phyloP scores from a whole-genome alignment of 2,113 vertebrate species.

The Cheilinus undulatus region DNA sequence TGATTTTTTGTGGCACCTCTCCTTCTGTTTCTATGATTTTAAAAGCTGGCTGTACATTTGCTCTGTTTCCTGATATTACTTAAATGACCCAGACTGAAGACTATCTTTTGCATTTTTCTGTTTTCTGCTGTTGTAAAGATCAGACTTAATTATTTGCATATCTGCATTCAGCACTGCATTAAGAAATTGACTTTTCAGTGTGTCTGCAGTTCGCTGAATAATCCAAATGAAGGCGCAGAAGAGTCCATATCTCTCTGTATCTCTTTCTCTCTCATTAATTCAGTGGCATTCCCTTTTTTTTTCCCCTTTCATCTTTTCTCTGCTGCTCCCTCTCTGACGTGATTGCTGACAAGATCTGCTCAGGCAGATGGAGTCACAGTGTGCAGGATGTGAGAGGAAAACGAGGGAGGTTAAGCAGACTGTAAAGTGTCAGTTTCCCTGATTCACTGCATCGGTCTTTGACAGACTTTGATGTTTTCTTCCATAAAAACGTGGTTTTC shows the following conservation, averaged over 20 bases:
- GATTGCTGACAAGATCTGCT: conserved; percentile 34
- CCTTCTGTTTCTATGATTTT: no score
- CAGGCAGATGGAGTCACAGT: conserved; percentile 31
- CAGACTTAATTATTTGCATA: background rate
- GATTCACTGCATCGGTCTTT: background rate
- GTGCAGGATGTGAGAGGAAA: conserved; percentile 10
- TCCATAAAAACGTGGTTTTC: background rate
- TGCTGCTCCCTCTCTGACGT: conserved; percentile 7
- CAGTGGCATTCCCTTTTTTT: background rate
- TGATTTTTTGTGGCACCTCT: no score
- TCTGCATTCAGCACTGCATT: background rate
- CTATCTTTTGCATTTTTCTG: background rate
- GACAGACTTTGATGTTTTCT: conserved; percentile 13
- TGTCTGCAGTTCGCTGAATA: background rate
- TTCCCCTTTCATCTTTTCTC: conserved; percentile 34
- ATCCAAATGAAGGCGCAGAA: background rate
- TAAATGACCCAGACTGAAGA: background rate
- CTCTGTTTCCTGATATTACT: background rate
- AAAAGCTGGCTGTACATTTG: background rate
- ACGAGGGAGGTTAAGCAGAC: background rate
- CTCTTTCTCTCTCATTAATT: background rate
- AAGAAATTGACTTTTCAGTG: background rate
- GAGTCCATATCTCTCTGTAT: background rate
- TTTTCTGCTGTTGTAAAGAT: background rate
- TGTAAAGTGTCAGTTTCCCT: conserved; percentile 23